These are phyloP conservation scores for Saccopteryx leptura DNA, from an alignment of 2,113 vertebrate genomes.

Conservation along the genomic window DNA sequence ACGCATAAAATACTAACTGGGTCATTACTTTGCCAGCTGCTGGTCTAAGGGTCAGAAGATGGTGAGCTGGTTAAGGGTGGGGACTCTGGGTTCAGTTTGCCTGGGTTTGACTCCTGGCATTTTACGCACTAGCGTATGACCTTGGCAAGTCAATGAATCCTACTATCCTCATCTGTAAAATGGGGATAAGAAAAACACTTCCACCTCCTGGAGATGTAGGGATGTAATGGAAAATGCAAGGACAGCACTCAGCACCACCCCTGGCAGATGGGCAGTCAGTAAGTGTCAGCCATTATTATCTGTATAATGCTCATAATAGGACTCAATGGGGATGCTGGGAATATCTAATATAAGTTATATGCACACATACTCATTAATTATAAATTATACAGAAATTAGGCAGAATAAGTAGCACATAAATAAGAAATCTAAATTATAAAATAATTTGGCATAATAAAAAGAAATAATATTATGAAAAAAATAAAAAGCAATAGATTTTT, in stretches of 20 bases:
- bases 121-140: neutral
- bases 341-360: fast-evolving
- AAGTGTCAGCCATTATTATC: neutral
- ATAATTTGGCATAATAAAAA: neutral
- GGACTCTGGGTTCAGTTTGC: too few species aligned
- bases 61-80: neutral
- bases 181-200: neutral
- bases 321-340: neutral
- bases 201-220: neutral
- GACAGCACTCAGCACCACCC: neutral
- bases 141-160: neutral
- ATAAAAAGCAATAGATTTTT: neutral
- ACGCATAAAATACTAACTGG: neutral
- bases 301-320: too few species aligned
- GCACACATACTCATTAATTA: neutral
- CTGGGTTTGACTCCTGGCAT: neutral
- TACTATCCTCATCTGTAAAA: neutral
- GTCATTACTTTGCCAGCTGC: neutral
- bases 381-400: neutral
- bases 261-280: too few species aligned
- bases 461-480: neutral
- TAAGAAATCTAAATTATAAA: neutral
- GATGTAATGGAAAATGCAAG: neutral
- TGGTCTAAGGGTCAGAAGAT: neutral
- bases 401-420: neutral